Evolutionary conservation across 2,113 vertebrate species (phyloP).

Genomic region (Eidolon helvum): DNA sequence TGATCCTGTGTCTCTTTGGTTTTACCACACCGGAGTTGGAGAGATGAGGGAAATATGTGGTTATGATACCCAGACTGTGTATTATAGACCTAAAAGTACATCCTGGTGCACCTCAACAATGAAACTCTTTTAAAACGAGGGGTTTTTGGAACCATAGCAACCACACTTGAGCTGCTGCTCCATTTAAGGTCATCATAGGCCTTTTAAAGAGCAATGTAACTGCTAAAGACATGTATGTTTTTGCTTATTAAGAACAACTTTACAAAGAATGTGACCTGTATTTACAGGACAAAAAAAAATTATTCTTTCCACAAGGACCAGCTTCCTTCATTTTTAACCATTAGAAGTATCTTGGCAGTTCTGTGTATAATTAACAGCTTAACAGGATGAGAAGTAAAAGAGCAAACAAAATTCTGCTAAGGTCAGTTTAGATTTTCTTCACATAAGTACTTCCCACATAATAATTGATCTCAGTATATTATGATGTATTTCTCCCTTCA

Average conservation of each 20-base stretch:
- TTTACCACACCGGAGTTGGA: neutral
- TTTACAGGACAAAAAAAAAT: constrained; percentile 57
- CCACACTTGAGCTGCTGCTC: constrained; percentile 45
- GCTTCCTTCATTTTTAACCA: constrained; percentile 43
- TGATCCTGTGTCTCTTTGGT: constrained; percentile 35
- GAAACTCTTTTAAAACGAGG: constrained; percentile 58
- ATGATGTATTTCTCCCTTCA: neutral
- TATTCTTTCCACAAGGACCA: constrained; percentile 24
- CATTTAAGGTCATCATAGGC: constrained; percentile 66
- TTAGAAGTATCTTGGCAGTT: constrained; percentile 9
- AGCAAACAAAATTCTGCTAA: neutral
- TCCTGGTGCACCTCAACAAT: constrained; percentile 66
- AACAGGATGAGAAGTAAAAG: constrained; percentile 25
- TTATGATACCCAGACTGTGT: constrained; percentile 60
- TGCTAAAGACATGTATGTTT: constrained; percentile 58
- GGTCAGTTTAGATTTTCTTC: neutral
- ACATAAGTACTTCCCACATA: neutral
- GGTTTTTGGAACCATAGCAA: constrained; percentile 68
- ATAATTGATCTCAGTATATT: neutral
- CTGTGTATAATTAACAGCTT: constrained; percentile 50
- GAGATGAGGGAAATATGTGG: constrained; percentile 54
- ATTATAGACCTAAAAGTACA: constrained; percentile 72
- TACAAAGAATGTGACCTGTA: constrained; percentile 64
- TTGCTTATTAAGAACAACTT: constrained; percentile 68
- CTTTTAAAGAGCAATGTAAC: constrained; percentile 68